These are phyloP conservation scores for Microchirus variegatus DNA, from an alignment of 2,797 vertebrate genomes.

Conservation along the genomic window DNA sequence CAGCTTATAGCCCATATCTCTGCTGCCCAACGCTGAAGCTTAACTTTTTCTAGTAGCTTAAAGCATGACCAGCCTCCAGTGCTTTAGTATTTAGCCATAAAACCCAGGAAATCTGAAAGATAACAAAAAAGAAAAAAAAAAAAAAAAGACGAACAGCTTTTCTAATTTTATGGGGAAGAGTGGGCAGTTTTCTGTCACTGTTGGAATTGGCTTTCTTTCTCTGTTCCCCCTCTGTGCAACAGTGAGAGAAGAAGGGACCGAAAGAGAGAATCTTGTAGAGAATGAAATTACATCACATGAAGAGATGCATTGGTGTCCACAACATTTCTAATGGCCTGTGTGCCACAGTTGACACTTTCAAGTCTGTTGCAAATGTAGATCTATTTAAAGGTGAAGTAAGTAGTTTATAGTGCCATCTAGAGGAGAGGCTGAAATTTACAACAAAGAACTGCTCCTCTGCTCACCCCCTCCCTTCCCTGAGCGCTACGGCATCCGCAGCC, in stretches of 20 bases:
- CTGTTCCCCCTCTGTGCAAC: conserved; percentile 74
- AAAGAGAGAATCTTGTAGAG: conserved; percentile 80
- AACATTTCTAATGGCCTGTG: conserved; percentile 74
- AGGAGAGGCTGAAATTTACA: too few relatives aligned
- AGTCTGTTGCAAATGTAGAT: conserved; percentile 87
- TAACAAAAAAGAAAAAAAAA: conserved; percentile 91
- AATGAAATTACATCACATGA: conserved; percentile 85
- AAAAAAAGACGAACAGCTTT: conserved; percentile 83
- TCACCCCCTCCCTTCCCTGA: too few relatives aligned
- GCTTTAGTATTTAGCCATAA: conserved; percentile 91
- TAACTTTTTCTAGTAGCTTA: conserved; percentile 97
- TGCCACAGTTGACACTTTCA: conserved; percentile 80
- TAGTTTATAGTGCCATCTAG: too few relatives aligned
- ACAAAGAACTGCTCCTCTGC: too few relatives aligned
- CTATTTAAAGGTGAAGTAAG: too few relatives aligned
- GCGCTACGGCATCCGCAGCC: too few relatives aligned
- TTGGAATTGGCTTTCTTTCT: conserved; percentile 83
- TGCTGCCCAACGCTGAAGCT: conserved; percentile 93
- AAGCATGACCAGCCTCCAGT: conserved; percentile 94
- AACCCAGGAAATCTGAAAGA: conserved; percentile 91
- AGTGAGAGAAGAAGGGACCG: conserved; percentile 76
- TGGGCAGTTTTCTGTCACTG: conserved; percentile 86
- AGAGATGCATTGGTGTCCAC: conserved; percentile 78
- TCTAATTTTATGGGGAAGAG: conserved; percentile 86
- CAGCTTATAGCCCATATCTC: conserved; percentile 97